phyloP scores from a whole-genome alignment of 2,888 invertebrate species.

The Ectemnius cavifrons region DNA sequence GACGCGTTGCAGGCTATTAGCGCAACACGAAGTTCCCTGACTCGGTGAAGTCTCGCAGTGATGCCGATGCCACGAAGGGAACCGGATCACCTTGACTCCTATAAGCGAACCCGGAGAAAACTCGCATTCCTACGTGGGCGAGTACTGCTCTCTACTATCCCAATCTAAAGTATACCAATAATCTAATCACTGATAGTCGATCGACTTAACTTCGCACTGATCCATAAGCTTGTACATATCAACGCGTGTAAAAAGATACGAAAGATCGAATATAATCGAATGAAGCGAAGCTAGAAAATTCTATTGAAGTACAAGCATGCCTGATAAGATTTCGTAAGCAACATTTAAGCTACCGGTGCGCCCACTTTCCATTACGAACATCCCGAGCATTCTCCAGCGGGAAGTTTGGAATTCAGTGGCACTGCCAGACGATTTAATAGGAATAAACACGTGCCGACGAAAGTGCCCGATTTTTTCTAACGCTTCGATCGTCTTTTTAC shows the following conservation, averaged over 20 bases:
- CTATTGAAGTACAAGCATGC: no score
- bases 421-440: background rate
- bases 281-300: no score
- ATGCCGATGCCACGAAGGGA: background rate
- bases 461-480: background rate
- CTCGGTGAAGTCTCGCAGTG: conserved; percentile 1
- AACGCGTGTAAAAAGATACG: no score
- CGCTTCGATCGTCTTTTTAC: background rate
- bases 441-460: background rate
- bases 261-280: no score
- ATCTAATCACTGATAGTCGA: no score
- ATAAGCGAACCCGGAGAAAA: conserved; percentile 16
- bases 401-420: background rate
- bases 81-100: conserved; percentile 25
- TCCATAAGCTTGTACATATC: no score
- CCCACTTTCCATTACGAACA: background rate
- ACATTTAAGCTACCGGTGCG: background rate
- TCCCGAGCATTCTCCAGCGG: background rate
- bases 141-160: background rate
- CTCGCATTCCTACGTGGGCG: conserved; percentile 21
- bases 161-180: no score
- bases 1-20: background rate
- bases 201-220: no score
- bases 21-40: background rate
- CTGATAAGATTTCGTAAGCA: background rate